Conservation (phyloP, 2,113 vertebrate genomes). For the Gymnogyps californianus region DNA sequence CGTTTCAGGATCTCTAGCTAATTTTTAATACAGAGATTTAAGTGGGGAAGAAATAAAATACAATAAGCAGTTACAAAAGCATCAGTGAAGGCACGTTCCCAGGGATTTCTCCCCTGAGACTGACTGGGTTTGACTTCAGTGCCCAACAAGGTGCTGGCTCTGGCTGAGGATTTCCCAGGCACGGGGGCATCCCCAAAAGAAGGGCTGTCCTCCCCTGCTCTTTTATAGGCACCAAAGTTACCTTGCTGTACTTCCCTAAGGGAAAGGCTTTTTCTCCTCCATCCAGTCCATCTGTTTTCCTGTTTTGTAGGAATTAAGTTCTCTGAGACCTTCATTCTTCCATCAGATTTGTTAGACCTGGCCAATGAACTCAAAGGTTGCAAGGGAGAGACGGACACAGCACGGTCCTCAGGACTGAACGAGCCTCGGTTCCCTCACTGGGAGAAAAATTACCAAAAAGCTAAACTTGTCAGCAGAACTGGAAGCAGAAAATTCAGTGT, state of each 20-base stretch:
- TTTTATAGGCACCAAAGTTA: not conserved
- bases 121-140: not conserved
- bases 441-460: not conserved
- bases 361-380: not conserved
- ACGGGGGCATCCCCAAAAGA: fast-evolving
- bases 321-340: not conserved
- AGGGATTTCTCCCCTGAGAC: not conserved
- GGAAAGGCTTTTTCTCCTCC: not conserved
- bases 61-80: not conserved
- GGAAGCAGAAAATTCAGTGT: not conserved
- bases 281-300: not conserved
- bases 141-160: not conserved
- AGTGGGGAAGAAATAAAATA: not conserved
- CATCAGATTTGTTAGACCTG: not conserved
- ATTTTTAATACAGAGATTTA: not conserved
- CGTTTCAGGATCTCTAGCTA: not conserved
- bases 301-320: not conserved
- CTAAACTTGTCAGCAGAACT: not conserved
- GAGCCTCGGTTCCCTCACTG: not conserved
- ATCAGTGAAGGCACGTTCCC: not conserved
- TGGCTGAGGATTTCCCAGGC: not conserved
- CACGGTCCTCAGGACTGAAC: fast-evolving
- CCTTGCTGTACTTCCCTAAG: not conserved
- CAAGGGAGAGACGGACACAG: not conserved
- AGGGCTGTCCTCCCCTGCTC: not conserved